Percentiles rank a stretch among this genome's conserved stretches.
phyloP scores from a whole-genome alignment of 2,797 vertebrate species.

The Sebastes steindachneri region DNA sequence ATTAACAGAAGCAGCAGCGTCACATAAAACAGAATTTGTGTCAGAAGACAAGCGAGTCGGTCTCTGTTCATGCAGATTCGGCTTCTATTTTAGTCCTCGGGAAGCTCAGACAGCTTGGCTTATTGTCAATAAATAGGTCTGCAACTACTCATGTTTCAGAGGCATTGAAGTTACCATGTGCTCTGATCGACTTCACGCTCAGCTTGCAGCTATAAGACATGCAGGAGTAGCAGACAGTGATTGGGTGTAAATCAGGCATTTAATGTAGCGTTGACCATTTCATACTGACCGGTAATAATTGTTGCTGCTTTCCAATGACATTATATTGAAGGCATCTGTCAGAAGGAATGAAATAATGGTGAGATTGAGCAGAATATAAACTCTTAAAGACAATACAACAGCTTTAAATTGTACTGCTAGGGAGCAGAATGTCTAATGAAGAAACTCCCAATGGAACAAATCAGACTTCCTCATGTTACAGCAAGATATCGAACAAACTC shows the following conservation, averaged over 20 bases:
- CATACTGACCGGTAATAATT: slow-evolving; percentile 95
- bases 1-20: slow-evolving; percentile 16
- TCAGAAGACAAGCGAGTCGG: slow-evolving; percentile 4
- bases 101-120: slow-evolving; percentile 32
- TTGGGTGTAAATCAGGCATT: not conserved
- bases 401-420: too few relatives aligned
- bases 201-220: not conserved
- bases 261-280: not conserved
- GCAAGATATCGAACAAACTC: not conserved
- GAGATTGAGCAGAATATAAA: not conserved
- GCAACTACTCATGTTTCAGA: slow-evolving; percentile 31
- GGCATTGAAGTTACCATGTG: not conserved
- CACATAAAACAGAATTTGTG: slow-evolving; percentile 38
- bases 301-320: slow-evolving; percentile 87
- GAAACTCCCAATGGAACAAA: not conserved
- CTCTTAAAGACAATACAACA: not conserved
- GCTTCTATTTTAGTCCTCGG: slow-evolving; percentile 52
- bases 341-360: slow-evolving; percentile 37
- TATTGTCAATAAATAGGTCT: slow-evolving; percentile 45
- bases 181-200: slow-evolving; percentile 14
- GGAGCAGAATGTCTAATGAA: not conserved
- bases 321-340: slow-evolving; percentile 95
- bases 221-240: not conserved
- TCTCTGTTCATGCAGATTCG: slow-evolving; percentile 12
- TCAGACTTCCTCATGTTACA: slow-evolving; percentile 8